Percentiles rank a stretch among this genome's conserved stretches.
phyloP scores from a whole-genome alignment of 2,888 invertebrate species.

The Drosophila villosipedis region DNA sequence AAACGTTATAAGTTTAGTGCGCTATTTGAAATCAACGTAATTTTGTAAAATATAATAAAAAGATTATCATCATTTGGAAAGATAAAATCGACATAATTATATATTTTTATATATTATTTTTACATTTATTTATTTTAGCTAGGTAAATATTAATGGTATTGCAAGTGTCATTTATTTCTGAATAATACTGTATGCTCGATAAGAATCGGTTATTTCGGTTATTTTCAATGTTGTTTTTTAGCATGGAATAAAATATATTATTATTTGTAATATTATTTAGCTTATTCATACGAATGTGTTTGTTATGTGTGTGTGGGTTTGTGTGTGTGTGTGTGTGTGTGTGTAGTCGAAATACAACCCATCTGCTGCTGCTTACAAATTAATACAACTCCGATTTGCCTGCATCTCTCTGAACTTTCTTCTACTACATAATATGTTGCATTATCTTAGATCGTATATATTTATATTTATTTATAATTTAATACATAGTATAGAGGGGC shows the following conservation, averaged over 20 bases:
- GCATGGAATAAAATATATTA: slow-evolving; percentile 61
- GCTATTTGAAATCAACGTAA: background rate
- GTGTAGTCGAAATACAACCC: slow-evolving; percentile 70
- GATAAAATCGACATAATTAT: slow-evolving; percentile 50
- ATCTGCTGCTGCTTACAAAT: slow-evolving; percentile 66
- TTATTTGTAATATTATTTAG: slow-evolving; percentile 23
- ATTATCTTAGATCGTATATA: slow-evolving; percentile 42
- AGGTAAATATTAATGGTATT: slow-evolving; percentile 57
- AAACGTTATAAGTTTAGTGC: background rate
- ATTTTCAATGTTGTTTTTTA: slow-evolving; percentile 54
- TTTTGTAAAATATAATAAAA: slow-evolving; percentile 20
- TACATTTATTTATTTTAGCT: slow-evolving; percentile 63
- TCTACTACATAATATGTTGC: slow-evolving; percentile 37
- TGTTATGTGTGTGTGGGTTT: slow-evolving; percentile 23
- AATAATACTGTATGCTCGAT: slow-evolving; percentile 70
- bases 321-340: slow-evolving; percentile 8
- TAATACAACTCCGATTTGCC: slow-evolving; percentile 63
- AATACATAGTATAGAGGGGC: slow-evolving; percentile 34
- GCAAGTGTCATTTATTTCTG: slow-evolving; percentile 63
- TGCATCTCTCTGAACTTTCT: slow-evolving; percentile 30
- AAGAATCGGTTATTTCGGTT: slow-evolving; percentile 54
- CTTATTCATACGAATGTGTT: slow-evolving; percentile 53
- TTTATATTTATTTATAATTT: slow-evolving; percentile 23
- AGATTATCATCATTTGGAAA: slow-evolving; percentile 40
- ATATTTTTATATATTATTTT: slow-evolving; percentile 39